phyloP scores from a whole-genome alignment of 2,888 invertebrate genomes.

The Catocala fraxini region DNA sequence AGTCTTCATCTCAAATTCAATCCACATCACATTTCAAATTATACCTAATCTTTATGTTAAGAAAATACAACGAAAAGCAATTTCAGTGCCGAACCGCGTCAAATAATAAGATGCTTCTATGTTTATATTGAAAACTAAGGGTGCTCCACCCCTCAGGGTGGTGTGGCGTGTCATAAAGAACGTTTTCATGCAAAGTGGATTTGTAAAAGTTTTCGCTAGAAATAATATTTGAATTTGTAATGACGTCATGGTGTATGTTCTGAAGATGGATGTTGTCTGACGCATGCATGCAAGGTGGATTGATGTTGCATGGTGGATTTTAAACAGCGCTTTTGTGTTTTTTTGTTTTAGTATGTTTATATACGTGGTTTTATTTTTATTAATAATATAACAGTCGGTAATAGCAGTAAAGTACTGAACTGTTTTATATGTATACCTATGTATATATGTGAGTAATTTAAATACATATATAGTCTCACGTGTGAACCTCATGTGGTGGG shows the following conservation, averaged over 20 bases:
- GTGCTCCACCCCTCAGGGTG: slow-evolving; percentile 54
- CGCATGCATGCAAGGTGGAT: slow-evolving; percentile 51
- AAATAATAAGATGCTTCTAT: slow-evolving; percentile 53
- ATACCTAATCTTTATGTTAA: slow-evolving; percentile 17
- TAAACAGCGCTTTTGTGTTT: background rate
- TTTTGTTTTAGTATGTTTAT: background rate
- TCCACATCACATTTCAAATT: slow-evolving; percentile 7
- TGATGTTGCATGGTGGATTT: slow-evolving; percentile 24
- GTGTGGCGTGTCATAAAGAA: slow-evolving; percentile 71
- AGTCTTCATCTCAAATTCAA: background rate
- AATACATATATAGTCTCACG: too few relatives aligned
- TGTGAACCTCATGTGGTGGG: too few relatives aligned
- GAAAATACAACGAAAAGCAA: slow-evolving; percentile 44
- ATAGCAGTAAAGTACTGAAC: too few relatives aligned
- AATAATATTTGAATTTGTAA: slow-evolving; percentile 83
- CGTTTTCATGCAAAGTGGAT: slow-evolving; percentile 81
- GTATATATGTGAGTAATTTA: too few relatives aligned
- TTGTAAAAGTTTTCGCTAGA: slow-evolving; percentile 77
- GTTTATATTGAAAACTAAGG: slow-evolving; percentile 61
- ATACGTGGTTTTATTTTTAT: too few relatives aligned
- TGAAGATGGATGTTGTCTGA: slow-evolving; percentile 76
- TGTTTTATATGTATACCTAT: too few relatives aligned
- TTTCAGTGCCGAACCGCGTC: slow-evolving; percentile 41
- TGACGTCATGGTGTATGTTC: slow-evolving; percentile 65
- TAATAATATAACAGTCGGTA: too few relatives aligned